Evolutionary conservation across 53 echinoderm and acorn worm genomes (phyloP), one percentile per base, ranked within the genome.

Genomic region (Zoroaster sp.): DNA sequence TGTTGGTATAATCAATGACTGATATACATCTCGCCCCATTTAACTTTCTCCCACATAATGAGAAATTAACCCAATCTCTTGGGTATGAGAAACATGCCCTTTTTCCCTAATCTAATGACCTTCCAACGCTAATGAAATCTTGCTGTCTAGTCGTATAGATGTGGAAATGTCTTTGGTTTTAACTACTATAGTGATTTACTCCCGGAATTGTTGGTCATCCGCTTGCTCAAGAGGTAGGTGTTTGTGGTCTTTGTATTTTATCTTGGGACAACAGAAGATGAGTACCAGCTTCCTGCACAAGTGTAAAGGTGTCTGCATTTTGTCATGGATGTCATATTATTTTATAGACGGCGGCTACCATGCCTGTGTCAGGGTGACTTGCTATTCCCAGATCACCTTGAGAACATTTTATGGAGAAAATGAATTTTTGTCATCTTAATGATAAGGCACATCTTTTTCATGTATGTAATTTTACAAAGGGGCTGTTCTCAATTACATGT

Each of bases 331-430:
- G 78, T 78, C 78, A 78, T 21, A 36, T 36, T 59, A 36, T 54
- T 78, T 78, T 78, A 78, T 36, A 31, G 63, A 35, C 38, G 33
- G 30, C 21, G 36, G 11, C 36, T 63, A n/a, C 33, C 37, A 78
- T 35, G 23, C 34, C 11, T 78, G 52, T 15, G 39, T 78, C 63
- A 40, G 37, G 36, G 78, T 78, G 78, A 78, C 78, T 78, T n/a
- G 78, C 78, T 59, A 55, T 37, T 78, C 78, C 77, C 78, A 38
- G 37, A 15, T 38, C 78, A 39, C 78, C 40, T 78, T 78, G 63
- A 59, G 54, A 38, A 78, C 9, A 9, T 34, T 35, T 77, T 36
- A 32, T 23, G 44, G 44, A 40, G 23, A n/a, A 40, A 21, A 6
- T 2, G 7, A 13, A 23, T 37, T 41, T 40, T 25, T 74, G 4